Evolutionary conservation across 1,140 invertebrate genomes (phyloP), one percentile per base, ranked within the genome.

Genomic region (Elymnias hypermnestra): DNA sequence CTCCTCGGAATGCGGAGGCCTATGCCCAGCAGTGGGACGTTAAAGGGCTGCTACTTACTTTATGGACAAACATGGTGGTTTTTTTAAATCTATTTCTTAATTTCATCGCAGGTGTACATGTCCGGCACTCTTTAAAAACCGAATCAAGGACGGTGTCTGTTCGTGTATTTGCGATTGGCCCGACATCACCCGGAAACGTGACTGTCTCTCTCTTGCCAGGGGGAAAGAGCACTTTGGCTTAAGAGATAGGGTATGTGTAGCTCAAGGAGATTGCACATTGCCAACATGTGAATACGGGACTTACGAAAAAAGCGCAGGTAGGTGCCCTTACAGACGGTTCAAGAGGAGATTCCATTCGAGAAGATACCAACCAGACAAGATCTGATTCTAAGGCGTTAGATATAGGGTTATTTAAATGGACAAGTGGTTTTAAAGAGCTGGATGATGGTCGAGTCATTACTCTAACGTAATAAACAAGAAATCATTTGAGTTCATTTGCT

Each of bases 81-180:
- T 9, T 7, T 7, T 31, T 14, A 23, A 2, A 9, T 25, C 10
- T 46, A 10, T 37, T 35, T 36, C 9, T 44, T 29, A 25, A 39
- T 69, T n/a, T n/a, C n/a, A n/a, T n/a, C n/a, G 84, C 74, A 94
- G 92, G 56, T 94, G 93, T 63, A 89, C 88, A 22, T 94, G 93
- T 68, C 92, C 93, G 4, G 87, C 88, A n/a, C 84, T 90, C 40
- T 94, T 91, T 72, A 85, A 87, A 1, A 88, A 90, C 9, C 88
- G 88, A 26, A 85, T 89, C 36, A 83, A 87, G 1, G 65, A 83
- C 37, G 89, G 89, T 29, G 76, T 87, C 2, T 94, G 93, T 69
- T 78, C 87, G 1, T 95, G 93, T 65, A 89, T 91, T 39, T 94
- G 93, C 70, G 89, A 89, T 40, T 74, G 73, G 73, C 45, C 58